Base-by-base conservation (phyloP, 2,888 invertebrate genomes). In the Drosophila maculinotata region DNA sequence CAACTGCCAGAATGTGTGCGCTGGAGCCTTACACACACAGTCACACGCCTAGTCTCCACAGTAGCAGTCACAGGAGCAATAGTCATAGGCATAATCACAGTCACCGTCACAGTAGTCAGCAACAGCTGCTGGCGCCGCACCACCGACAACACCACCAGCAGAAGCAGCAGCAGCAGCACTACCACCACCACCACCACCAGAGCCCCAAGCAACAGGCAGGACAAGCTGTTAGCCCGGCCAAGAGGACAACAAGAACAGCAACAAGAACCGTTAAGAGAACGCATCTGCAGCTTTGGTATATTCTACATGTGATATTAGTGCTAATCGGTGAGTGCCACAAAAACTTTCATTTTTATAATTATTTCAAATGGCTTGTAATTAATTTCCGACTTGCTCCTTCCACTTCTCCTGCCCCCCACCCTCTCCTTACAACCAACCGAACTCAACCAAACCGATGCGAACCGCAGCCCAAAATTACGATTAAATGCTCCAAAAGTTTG, bases 241-340 rank as follows among this genome's bases (percentile, higher is more conserved):
- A 53, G 56, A 70, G 39, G 56, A 76, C 47, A 67, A 60, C 48
- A 31, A 10, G 41, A 28, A 51, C 68, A 65, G 48, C 35, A 42
- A 26, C 26, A 15, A 42, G 26, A 39, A 51, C 70, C 63, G 53
- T 49, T 33, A 63, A 60, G 58, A 62, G 65, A 57, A 64, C 66
- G 49, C 75, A 69, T 67, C 63, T 86, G 67, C 86, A 83, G 62
- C 72, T 89, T 69, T 90, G 91, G 91, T 86, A 87, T 71, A 89
- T 90, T 63, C 80, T 90, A 66, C 91, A 90, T 86, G 85, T 90
- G 89, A 89, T 90, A 87, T 82, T 90, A 73, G 89, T 91, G 80
- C 79, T 91, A 87, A 91, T 91, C 85, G 90, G 90, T 90, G 76
- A 90, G 90, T 90, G 58, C 31, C 44, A 42, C 33, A 31, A 39